phyloP scores from a whole-genome alignment of 2,113 vertebrate genomes.

The Puntigrus tetrazona region DNA sequence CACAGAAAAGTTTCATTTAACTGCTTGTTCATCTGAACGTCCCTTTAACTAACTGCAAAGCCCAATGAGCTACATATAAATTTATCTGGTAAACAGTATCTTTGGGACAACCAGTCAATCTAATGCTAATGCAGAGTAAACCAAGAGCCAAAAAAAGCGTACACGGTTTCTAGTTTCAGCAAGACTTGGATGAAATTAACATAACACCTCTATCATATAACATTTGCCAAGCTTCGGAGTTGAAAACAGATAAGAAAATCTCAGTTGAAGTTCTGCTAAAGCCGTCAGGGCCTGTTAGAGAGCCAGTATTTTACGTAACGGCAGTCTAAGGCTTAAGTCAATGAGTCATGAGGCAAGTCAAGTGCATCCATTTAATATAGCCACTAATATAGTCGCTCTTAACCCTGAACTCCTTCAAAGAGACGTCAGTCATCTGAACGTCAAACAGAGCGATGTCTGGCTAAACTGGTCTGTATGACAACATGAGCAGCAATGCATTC shows the following conservation, averaged over 20 bases:
- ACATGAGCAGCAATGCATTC: background rate
- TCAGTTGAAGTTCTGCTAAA: conserved; percentile 25
- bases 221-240: conserved; percentile 19
- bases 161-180: conserved; percentile 15
- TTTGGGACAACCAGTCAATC: background rate
- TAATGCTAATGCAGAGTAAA: background rate
- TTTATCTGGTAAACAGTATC: background rate
- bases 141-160: conserved; percentile 1
- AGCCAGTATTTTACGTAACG: conserved; percentile 42
- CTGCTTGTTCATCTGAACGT: background rate
- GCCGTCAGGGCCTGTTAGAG: conserved; percentile 34
- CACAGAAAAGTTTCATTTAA: background rate
- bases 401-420: conserved; percentile 3
- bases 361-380: conserved; percentile 43
- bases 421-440: background rate
- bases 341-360: conserved; percentile 39
- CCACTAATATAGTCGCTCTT: background rate
- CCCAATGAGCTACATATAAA: background rate
- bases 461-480: background rate
- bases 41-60: background rate
- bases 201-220: conserved; percentile 40
- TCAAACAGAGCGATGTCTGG: background rate
- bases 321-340: conserved; percentile 47
- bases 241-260: conserved; percentile 32
- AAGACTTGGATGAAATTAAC: conserved; percentile 34